These are phyloP conservation scores for Pionites leucogaster DNA, from an alignment of 2,113 vertebrate species.

Conservation along the genomic window DNA sequence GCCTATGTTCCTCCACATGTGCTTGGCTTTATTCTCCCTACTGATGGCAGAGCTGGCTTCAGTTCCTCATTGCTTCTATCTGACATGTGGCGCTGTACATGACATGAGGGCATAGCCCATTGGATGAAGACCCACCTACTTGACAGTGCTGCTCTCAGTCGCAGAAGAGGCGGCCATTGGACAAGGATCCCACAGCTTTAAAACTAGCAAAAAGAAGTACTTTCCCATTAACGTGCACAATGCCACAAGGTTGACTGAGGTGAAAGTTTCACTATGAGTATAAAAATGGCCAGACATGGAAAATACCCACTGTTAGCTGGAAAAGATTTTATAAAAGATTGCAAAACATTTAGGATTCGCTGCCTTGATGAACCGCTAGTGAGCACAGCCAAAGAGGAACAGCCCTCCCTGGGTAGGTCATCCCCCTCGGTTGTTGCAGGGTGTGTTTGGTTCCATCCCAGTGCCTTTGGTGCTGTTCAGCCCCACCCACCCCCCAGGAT, in stretches of 20 bases:
- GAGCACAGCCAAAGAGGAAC: neutral
- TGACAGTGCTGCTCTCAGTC: neutral
- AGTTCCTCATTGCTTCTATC: neutral
- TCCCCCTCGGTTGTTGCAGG: neutral
- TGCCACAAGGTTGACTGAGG: neutral
- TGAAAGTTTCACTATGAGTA: neutral
- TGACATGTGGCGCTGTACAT: fast-evolving
- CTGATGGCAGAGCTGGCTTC: neutral
- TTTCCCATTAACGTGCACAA: neutral
- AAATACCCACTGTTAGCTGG: neutral
- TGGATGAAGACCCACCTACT: neutral
- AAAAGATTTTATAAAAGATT: neutral
- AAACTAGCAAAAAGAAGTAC: neutral
- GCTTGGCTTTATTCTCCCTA: neutral
- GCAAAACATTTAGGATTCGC: neutral
- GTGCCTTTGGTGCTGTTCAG: neutral
- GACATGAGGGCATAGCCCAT: fast-evolving
- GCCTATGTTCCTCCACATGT: neutral
- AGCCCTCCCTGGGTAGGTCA: neutral
- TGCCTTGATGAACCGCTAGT: neutral
- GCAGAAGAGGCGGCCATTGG: neutral
- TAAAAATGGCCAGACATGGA: neutral
- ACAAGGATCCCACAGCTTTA: neutral
- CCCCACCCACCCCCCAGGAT: fast-evolving
- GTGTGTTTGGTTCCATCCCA: neutral